Conservation (phyloP, 1,140 invertebrate genomes). For the Drosophila athabasca region DNA sequence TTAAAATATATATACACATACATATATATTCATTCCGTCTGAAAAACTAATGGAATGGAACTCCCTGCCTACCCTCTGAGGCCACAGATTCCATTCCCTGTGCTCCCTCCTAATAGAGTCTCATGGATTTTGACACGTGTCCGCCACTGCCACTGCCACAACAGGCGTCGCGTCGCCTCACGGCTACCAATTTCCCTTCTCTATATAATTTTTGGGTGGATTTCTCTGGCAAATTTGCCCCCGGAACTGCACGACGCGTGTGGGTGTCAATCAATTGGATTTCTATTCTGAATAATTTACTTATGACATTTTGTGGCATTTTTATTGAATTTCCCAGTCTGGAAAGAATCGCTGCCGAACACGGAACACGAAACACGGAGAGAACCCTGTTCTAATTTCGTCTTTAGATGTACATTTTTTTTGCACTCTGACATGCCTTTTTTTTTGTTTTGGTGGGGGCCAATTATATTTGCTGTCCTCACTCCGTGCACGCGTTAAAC, state of each 20-base stretch:
- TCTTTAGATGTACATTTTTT: not conserved
- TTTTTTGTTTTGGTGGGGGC: not conserved
- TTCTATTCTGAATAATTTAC: slow-evolving; percentile 78
- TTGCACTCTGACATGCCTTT: slow-evolving; percentile 1
- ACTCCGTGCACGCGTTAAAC: slow-evolving; percentile 65
- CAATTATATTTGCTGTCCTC: slow-evolving; percentile 40
- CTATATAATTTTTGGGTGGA: slow-evolving; percentile 45
- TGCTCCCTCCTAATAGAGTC: slow-evolving; percentile 26
- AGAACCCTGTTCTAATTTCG: slow-evolving; percentile 1
- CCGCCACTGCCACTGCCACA: slow-evolving; percentile 4
- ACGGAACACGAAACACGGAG: too few relatives aligned
- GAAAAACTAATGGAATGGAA: slow-evolving; percentile 33
- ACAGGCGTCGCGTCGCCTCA: not conserved
- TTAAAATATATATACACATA: slow-evolving; percentile 37
- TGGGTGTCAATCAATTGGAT: slow-evolving; percentile 69
- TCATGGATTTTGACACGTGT: slow-evolving; percentile 58
- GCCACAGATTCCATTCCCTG: not conserved
- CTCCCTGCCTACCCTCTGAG: not conserved
- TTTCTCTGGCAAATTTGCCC: slow-evolving; percentile 56
- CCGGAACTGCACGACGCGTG: slow-evolving; percentile 67
- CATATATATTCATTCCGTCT: not conserved
- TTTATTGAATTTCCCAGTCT: slow-evolving; percentile 60
- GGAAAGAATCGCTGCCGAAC: not conserved
- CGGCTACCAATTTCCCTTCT: slow-evolving; percentile 45
- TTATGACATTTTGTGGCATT: slow-evolving; percentile 67